A percentile compares a stretch with the other conserved stretches of the same genome.
phyloP scores from a whole-genome alignment of 2,888 invertebrate species.

The Drosophila prolongata region DNA sequence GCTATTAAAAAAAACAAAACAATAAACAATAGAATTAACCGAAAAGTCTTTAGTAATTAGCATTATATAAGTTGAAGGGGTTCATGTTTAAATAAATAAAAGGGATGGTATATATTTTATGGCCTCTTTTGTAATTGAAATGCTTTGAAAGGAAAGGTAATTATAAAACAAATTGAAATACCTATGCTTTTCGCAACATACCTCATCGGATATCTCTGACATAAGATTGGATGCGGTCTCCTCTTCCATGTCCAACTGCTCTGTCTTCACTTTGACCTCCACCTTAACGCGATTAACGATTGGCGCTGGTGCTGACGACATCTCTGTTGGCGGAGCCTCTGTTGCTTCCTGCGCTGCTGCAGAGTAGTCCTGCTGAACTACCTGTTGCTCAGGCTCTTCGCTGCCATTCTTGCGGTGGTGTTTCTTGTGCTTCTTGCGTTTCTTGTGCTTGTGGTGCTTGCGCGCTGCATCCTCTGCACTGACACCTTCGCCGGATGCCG shows the following conservation, averaged over 20 bases:
- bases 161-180: too few species aligned
- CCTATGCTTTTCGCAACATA: slow-evolving; percentile 19
- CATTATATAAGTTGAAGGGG: too few species aligned
- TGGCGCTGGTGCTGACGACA: slow-evolving; percentile 5
- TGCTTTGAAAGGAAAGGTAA: too few species aligned
- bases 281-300: slow-evolving; percentile 55
- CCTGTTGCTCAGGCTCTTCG: slow-evolving; percentile 56
- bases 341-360: slow-evolving; percentile 25
- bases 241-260: slow-evolving; percentile 78
- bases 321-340: slow-evolving; percentile 1
- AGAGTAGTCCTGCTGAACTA: slow-evolving; percentile 45
- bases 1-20: background rate
- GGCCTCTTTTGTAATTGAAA: too few species aligned
- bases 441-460: slow-evolving; percentile 91
- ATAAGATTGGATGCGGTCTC: slow-evolving; percentile 82
- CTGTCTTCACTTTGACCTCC: slow-evolving; percentile 74
- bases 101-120: background rate
- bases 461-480: slow-evolving; percentile 80
- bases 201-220: slow-evolving; percentile 83
- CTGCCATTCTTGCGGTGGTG: slow-evolving; percentile 85
- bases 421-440: slow-evolving; percentile 92
- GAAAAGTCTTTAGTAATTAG: background rate
- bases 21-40: background rate
- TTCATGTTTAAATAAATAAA: too few species aligned
- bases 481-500: slow-evolving; percentile 30